phyloP scores from a whole-genome alignment of 2,113 vertebrate species.

The Neopipo cinnamomea region DNA sequence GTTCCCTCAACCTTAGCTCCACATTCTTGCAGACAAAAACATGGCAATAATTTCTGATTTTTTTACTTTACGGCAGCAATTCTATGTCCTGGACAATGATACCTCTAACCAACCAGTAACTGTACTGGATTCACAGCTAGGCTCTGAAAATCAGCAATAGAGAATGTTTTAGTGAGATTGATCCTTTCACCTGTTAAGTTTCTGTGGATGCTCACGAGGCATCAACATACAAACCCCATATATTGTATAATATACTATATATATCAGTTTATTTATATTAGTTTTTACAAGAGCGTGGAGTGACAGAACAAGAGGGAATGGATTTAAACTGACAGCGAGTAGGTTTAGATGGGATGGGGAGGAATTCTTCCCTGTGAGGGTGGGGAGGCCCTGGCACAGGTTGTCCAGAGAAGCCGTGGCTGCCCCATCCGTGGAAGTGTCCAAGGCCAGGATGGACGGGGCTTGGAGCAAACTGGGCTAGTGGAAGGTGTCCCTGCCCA shows the following conservation, averaged over 20 bases:
- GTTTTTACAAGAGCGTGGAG: not conserved
- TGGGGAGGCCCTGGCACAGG: not conserved
- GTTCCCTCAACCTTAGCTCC: not conserved
- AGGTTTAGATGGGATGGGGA: not conserved
- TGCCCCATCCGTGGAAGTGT: not conserved
- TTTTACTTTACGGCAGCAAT: not conserved
- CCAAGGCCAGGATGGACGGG: accelerated
- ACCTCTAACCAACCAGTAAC: not conserved
- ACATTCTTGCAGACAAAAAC: not conserved
- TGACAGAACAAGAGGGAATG: not conserved
- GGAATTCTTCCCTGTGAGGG: not conserved
- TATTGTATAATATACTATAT: too few relatives aligned
- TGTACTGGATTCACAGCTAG: not conserved
- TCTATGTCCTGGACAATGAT: not conserved
- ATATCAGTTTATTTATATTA: not conserved
- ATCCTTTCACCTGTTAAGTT: not conserved
- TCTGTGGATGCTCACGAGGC: accelerated
- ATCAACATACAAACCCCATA: not conserved
- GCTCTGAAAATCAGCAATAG: not conserved
- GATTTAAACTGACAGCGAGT: not conserved
- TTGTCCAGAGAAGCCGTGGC: not conserved
- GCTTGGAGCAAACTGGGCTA: not conserved
- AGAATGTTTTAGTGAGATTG: not conserved
- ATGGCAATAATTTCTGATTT: not conserved
- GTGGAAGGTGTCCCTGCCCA: not conserved